phyloP scores from a whole-genome alignment of 2,113 vertebrate species.

The Heliornis fulica region DNA sequence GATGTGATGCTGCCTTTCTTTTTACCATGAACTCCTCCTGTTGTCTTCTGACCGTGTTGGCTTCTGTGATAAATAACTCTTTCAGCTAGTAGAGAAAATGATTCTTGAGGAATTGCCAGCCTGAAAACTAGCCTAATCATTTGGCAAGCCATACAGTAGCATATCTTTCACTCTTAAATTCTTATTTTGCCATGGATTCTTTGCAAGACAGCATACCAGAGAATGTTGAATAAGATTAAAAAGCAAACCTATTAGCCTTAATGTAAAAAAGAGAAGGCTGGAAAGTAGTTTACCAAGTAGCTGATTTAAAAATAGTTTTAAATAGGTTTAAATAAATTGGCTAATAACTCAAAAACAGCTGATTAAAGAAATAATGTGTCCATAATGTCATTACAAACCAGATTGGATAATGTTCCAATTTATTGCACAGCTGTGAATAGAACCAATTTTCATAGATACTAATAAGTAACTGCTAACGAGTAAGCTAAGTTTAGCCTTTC shows the following conservation, averaged over 20 bases:
- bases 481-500: not conserved
- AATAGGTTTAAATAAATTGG: too few relatives aligned
- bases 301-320: too few relatives aligned
- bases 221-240: not conserved
- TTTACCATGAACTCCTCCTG: not conserved
- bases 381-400: not conserved
- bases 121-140: not conserved
- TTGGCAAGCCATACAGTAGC: not conserved
- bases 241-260: not conserved
- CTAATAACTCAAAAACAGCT: not conserved
- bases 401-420: not conserved
- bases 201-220: not conserved
- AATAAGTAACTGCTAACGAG: not conserved
- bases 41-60: not conserved
- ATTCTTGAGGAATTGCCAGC: not conserved
- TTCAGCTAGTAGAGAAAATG: not conserved
- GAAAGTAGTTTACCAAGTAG: not conserved
- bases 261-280: not conserved
- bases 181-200: not conserved
- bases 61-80: not conserved
- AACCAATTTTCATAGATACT: not conserved
- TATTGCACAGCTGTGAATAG: not conserved
- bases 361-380: not conserved
- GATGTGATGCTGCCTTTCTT: not conserved
- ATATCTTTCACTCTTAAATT: not conserved